phyloP scores from a whole-genome alignment of 2,113 vertebrate species.

The mouse (Mus musculus) region DNA sequence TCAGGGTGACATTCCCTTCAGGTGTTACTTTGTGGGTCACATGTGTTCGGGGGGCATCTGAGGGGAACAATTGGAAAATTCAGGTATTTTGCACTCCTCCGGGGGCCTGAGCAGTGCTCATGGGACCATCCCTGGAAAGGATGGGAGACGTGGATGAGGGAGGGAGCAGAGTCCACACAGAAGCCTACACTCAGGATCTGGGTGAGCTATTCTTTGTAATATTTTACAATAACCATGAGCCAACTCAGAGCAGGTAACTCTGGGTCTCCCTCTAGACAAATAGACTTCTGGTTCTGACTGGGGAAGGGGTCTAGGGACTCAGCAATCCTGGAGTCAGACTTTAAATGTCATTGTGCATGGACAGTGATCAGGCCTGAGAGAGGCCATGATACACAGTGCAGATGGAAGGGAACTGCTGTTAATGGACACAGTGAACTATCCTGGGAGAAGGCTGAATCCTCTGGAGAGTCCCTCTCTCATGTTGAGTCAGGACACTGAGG shows the following conservation, averaged over 20 bases:
- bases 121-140: background rate
- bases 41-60: background rate
- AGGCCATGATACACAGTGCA: background rate
- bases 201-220: background rate
- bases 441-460: background rate
- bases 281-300: background rate
- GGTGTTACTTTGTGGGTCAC: background rate
- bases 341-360: background rate
- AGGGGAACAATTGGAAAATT: background rate
- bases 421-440: background rate
- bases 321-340: background rate
- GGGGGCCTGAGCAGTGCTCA: too few species aligned
- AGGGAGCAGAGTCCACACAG: background rate
- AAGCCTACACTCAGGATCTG: background rate
- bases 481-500: too few species aligned
- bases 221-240: background rate
- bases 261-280: background rate
- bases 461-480: too few species aligned
- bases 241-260: too few species aligned
- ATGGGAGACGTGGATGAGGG: too few species aligned
- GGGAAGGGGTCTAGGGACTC: background rate
- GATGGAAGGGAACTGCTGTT: background rate
- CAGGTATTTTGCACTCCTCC: background rate
- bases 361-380: background rate
- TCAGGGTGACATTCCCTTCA: background rate